Conservation (phyloP, 2,888 invertebrate species). For the Euphydryas editha region DNA sequence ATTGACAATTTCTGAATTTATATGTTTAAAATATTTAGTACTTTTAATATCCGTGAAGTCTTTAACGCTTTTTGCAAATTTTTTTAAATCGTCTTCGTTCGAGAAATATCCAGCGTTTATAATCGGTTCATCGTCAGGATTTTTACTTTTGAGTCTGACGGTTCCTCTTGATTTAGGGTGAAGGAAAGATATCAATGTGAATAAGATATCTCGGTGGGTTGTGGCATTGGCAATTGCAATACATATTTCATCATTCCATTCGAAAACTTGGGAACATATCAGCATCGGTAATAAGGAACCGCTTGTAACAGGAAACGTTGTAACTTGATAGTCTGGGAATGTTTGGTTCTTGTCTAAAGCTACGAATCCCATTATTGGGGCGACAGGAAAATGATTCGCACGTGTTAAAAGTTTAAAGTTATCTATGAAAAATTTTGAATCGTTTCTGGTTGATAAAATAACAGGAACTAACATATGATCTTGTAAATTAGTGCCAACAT, state of each 20-base stretch:
- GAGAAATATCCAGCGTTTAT: constrained; percentile 55
- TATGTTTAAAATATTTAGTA: constrained; percentile 45
- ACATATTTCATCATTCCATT: constrained; percentile 51
- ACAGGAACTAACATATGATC: constrained; percentile 58
- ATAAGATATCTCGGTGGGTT: constrained; percentile 42
- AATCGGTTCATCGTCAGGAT: constrained; percentile 52
- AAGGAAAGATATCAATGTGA: constrained; percentile 49
- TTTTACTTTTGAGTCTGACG: constrained; percentile 50
- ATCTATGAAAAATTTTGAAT: constrained; percentile 39
- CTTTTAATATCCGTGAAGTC: constrained; percentile 48
- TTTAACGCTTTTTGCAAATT: constrained; percentile 45
- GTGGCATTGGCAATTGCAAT: constrained; percentile 44
- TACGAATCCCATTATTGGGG: constrained; percentile 54
- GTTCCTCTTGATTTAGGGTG: constrained; percentile 60
- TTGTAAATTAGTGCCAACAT: constrained; percentile 61
- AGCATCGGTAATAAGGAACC: constrained; percentile 48
- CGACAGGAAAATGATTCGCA: constrained; percentile 51
- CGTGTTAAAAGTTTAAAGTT: constrained; percentile 48
- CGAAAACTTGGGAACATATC: constrained; percentile 49
- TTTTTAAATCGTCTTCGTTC: constrained; percentile 48
- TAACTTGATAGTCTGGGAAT: constrained; percentile 60
- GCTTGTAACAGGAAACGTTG: constrained; percentile 47
- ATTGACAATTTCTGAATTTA: constrained; percentile 45
- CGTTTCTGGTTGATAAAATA: constrained; percentile 46
- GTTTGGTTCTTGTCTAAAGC: constrained; percentile 54